Base-by-base conservation (phyloP, 2,888 invertebrate genomes). In the Phanerotoma sp. region DNA sequence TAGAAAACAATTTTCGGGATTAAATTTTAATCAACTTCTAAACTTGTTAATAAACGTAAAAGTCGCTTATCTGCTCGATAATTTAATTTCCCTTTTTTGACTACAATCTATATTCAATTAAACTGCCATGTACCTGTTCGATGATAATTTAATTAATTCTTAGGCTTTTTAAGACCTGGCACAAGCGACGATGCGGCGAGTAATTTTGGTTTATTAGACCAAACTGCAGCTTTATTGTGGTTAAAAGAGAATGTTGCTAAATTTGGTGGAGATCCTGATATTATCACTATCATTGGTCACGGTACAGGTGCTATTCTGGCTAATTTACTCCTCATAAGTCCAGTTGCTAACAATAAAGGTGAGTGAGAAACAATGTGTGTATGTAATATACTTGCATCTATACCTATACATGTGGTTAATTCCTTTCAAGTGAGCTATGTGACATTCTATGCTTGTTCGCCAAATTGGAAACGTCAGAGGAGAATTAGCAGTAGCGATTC, bases 271-370 rank as follows among this genome's bases (percentile, higher is more conserved):
- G 92, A 98, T 78, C 88, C 90, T 0, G 81, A 84, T 50, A 85
- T 87, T 11, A 91, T 98, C 32, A 98, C 97, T 0, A 78, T 98
- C 47, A 87, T 96, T 82, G 97, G 97, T 0, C 96, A 98, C 71
- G 95, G 95, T 7, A 91, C 93, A 11, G 98, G 98, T 0, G 97
- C 96, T 0, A 93, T 95, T 3, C 90, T 95, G 69, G 91, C 94
- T 63, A 95, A 94, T 79, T 87, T 94, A 62, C 82, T 99, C 41
- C 91, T 96, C 86, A 84, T 96, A 55, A 96, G 97, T 18, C 95
- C 96, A 1, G 91, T 91, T 62, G 85, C 87, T 44, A 84, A 72
- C 57, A 75, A 73, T 52, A 75, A 75, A 74, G 70, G 80, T 79
- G 66, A 71, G 70, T 67, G 11, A 10, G 4, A 11, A n/a, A n/a